These are phyloP conservation scores for Venustaconcha ellipsiformis DNA, from an alignment of 1,140 invertebrate species.

Conservation along the genomic window DNA sequence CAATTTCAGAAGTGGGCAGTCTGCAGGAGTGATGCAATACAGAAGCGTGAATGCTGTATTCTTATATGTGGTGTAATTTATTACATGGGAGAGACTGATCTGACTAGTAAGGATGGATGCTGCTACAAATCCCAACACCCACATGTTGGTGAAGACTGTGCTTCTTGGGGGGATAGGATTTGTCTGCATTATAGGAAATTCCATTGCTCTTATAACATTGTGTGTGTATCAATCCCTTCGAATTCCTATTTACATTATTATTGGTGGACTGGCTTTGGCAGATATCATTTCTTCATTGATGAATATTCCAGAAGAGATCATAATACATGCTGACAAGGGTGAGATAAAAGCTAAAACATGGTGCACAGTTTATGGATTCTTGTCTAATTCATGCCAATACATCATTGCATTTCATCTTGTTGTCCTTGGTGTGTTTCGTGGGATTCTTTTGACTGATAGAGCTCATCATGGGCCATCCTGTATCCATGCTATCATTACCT, in stretches of 20 bases:
- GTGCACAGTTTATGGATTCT: conserved; percentile 54
- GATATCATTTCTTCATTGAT: conserved; percentile 50
- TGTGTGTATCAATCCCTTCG: conserved; percentile 44
- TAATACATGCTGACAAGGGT: conserved; percentile 26
- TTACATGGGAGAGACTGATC: too few relatives aligned
- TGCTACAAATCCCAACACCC: conserved; percentile 12
- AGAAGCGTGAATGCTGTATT: too few relatives aligned
- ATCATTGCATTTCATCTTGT: conserved; percentile 55
- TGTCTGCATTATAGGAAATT: conserved; percentile 56
- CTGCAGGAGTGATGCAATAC: too few relatives aligned
- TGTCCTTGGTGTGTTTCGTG: conserved; percentile 52
- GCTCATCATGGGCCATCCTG: conserved; percentile 41
- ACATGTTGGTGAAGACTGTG: conserved; percentile 33
- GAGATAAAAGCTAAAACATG: conserved; percentile 40
- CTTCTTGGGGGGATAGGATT: conserved; percentile 51
- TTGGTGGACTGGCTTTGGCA: conserved; percentile 49
- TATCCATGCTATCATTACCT: conserved; percentile 36
- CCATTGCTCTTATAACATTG: conserved; percentile 51
- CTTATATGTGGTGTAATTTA: too few relatives aligned
- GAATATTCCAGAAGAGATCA: conserved; percentile 51
- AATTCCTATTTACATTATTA: conserved; percentile 51
- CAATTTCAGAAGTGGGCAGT: too few relatives aligned
- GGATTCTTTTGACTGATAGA: conserved; percentile 56
- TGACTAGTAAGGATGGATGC: too few relatives aligned
- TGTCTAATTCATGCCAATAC: conserved; percentile 45